These are phyloP conservation scores for Origma solitaria DNA, from an alignment of 2,113 vertebrate species.

Conservation along the genomic window DNA sequence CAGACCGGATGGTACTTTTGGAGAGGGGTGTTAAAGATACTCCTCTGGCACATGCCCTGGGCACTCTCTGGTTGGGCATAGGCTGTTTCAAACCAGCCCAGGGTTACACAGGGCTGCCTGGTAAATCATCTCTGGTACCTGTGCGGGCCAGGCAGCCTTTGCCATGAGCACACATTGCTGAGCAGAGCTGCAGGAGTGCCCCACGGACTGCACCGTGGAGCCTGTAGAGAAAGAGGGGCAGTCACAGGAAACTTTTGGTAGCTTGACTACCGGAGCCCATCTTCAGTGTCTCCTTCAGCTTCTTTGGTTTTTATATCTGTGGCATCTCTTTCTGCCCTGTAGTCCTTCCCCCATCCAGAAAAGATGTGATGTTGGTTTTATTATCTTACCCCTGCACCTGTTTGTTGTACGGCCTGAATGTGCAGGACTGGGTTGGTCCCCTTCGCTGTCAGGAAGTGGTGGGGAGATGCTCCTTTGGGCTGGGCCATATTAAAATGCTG, in stretches of 20 bases:
- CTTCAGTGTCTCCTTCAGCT: background rate
- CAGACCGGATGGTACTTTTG: fast-evolving
- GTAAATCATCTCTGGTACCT: background rate
- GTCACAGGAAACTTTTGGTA: background rate
- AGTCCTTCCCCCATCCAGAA: background rate
- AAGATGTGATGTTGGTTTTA: background rate
- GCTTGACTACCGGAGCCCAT: background rate
- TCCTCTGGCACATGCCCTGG: fast-evolving
- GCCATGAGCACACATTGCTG: background rate
- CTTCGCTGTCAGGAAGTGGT: background rate
- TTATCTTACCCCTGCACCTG: background rate
- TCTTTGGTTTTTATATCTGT: background rate
- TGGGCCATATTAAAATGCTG: fast-evolving
- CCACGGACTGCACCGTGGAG: background rate
- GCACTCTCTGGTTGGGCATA: background rate
- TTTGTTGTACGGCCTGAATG: background rate
- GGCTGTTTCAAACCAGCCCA: background rate
- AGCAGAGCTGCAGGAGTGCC: background rate
- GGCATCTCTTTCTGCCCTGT: background rate
- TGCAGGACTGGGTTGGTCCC: background rate
- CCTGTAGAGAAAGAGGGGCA: fast-evolving
- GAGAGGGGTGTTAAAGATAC: background rate
- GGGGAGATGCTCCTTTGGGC: background rate
- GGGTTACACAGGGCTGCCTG: background rate
- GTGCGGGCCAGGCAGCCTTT: background rate